Base-by-base conservation (phyloP, 2,113 vertebrate genomes). In the Sylvilagus bachmani region DNA sequence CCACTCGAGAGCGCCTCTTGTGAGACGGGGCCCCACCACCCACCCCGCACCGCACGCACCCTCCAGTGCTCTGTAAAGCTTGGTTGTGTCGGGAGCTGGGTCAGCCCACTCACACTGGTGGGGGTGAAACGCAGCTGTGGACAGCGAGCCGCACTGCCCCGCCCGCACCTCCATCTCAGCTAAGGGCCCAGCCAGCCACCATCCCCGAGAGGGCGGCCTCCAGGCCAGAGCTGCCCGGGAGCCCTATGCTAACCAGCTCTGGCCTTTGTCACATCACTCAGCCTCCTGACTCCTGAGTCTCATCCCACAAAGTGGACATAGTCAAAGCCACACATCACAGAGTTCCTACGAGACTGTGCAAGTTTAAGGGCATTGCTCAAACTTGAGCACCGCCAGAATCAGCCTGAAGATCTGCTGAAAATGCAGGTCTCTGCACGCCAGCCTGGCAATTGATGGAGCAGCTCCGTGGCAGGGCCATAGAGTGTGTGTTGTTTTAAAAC, bases 301-400 rank as follows among this genome's bases (percentile, higher is more conserved):
- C 64, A 0, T 6, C 36, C 11, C 53, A 44, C 17, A 38, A 31
- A n/a, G 53, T 11, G 29, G 12, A n/a, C 12, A 4, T 10, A 10
- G 53, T 2, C 66, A 71, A 71, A 3, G 17, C 17, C n/a, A 3
- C 8, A 14, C 0, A 0, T 36, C 7, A 9, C 14, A 33, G 62
- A 25, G 8, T 14, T 64, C 24, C 1, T 0, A 24, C 1, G 0
- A 61, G 14, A 53, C 4, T 36, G 10, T 8, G 14, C 0, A 6
- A 22, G 38, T 17, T 10, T 1, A 49, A 10, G 4, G 53, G 62
- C 8, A 44, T 10, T 55, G 4, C 14, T 58, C 83, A 90, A 51
- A 67, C 21, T 11, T 9, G 5, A 55, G 38, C 29, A 29, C 16
- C 58, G 10, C 13, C 21, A 12, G 75, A 36, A 49, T 29, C 8